A percentile compares a stretch with the other conserved stretches of the same genome.
These are phyloP conservation scores for Ptyas mucosa DNA, from an alignment of 2,113 vertebrate species.

Conservation along the genomic window DNA sequence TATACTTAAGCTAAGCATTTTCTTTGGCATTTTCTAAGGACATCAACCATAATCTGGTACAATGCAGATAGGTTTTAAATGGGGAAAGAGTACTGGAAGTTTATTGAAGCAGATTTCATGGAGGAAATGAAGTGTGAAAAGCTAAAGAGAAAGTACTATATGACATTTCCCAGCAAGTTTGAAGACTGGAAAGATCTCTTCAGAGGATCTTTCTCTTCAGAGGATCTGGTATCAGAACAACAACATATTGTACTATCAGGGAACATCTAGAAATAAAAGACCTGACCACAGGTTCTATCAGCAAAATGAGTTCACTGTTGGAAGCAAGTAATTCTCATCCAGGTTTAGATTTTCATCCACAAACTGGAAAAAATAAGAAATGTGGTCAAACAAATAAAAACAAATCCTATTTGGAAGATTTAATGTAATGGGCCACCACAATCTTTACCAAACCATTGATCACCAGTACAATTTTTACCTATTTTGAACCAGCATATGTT, in stretches of 20 bases:
- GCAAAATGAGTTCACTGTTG: not conserved
- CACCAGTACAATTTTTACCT: too few species aligned
- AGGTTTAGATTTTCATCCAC: not conserved
- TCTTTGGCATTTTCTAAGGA: not conserved
- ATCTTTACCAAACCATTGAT: not conserved
- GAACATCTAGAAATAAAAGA: not conserved
- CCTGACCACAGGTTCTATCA: not conserved
- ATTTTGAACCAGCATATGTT: not conserved
- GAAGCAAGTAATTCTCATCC: not conserved
- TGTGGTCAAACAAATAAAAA: not conserved
- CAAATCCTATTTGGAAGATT: not conserved
- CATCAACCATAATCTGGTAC: not conserved
- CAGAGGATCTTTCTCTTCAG: not conserved
- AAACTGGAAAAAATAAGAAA: not conserved
- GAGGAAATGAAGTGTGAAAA: not conserved
- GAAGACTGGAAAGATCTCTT: not conserved
- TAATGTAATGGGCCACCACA: not conserved
- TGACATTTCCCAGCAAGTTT: not conserved
- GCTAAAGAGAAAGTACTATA: not conserved
- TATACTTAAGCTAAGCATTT: not conserved
- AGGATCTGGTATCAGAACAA: not conserved
- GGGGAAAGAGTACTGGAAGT: not conserved
- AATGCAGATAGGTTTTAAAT: not conserved
- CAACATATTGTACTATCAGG: not conserved
- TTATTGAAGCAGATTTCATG: not conserved